Percentiles rank a stretch among this genome's conserved stretches.
These are phyloP conservation scores for Falco rusticolus DNA, from an alignment of 2,797 vertebrate genomes.

Conservation along the genomic window DNA sequence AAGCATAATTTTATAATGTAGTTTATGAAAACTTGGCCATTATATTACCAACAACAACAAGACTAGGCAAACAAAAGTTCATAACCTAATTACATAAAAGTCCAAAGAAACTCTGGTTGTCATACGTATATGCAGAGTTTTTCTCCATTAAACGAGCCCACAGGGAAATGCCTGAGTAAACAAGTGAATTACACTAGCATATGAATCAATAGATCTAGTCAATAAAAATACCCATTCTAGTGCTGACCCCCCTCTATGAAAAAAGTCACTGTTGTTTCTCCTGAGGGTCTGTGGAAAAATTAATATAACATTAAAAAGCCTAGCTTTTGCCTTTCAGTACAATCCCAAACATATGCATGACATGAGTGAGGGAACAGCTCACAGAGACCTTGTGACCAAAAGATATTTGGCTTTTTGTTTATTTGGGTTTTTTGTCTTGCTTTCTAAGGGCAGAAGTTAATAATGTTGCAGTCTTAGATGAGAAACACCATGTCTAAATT, in stretches of 20 bases:
- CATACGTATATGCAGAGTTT: not conserved
- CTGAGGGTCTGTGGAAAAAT: slow-evolving; percentile 32
- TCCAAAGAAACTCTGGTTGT: not conserved
- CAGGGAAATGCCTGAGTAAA: not conserved
- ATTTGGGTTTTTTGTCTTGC: not conserved
- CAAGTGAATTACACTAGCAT: not conserved
- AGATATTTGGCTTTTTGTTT: not conserved
- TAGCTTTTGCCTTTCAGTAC: not conserved
- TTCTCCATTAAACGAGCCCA: not conserved
- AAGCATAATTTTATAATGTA: not conserved
- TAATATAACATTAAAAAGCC: slow-evolving; percentile 1
- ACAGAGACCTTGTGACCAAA: not conserved
- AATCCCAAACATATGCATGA: not conserved
- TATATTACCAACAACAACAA: not conserved
- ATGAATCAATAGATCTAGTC: slow-evolving; percentile 4
- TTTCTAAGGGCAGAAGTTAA: not conserved
- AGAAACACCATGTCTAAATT: not conserved
- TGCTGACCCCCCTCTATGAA: not conserved
- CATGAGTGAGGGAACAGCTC: not conserved
- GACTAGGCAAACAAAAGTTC: not conserved
- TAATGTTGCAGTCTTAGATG: not conserved
- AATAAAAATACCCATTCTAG: slow-evolving; percentile 14
- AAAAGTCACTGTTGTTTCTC: slow-evolving; percentile 2
- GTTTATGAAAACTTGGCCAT: not conserved
- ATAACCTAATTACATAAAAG: not conserved